phyloP scores from a whole-genome alignment of 2,113 vertebrate genomes.

The Laticauda colubrina region DNA sequence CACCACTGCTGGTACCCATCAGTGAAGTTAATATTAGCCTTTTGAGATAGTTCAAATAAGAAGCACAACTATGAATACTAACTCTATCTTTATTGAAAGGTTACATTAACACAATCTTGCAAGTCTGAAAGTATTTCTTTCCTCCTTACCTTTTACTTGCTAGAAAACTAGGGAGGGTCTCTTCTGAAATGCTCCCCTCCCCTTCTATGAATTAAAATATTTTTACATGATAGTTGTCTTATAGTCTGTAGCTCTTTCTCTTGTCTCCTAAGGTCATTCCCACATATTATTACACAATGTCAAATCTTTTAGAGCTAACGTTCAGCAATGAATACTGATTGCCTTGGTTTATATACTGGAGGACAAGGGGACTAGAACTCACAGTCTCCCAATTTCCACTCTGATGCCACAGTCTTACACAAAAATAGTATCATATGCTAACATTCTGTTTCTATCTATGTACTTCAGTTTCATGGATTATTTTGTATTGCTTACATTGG shows the following conservation, averaged over 20 bases:
- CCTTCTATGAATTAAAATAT: background rate
- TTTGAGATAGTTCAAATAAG: background rate
- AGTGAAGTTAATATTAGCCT: background rate
- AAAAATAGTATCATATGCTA: background rate
- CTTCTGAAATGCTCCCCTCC: background rate
- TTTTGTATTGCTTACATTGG: background rate
- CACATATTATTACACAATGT: background rate
- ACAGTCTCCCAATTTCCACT: background rate
- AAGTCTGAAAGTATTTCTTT: background rate
- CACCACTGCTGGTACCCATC: background rate
- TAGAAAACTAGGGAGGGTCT: background rate
- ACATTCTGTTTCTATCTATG: background rate
- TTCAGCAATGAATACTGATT: background rate
- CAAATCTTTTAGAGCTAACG: conserved; percentile 6
- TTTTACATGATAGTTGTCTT: background rate
- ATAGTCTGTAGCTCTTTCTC: background rate
- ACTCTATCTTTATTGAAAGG: background rate
- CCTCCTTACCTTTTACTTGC: background rate
- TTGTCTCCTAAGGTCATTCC: background rate
- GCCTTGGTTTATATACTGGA: background rate
- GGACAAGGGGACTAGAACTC: background rate
- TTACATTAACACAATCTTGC: background rate
- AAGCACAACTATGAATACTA: background rate
- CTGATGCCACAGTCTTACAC: background rate
- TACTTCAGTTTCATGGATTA: background rate